phyloP scores from a whole-genome alignment of 2,888 invertebrate species.

The Dolichomitus sp. region DNA sequence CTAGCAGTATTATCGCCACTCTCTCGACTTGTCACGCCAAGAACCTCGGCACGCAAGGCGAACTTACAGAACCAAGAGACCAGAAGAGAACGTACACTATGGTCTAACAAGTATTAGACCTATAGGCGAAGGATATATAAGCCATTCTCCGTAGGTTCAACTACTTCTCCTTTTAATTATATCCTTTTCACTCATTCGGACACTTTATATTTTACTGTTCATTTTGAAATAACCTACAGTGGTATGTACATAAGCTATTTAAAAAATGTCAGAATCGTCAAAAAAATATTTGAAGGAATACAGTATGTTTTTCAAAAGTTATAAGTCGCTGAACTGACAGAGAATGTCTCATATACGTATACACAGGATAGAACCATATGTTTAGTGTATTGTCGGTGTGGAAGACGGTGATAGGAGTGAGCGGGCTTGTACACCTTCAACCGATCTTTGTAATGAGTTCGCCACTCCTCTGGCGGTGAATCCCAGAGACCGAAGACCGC shows the following conservation, averaged over 20 bases:
- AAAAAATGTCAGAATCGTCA: too few relatives aligned
- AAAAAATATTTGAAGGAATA: too few relatives aligned
- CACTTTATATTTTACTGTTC: too few relatives aligned
- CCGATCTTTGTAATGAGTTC: constrained; percentile 64
- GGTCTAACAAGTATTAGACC: constrained; percentile 36
- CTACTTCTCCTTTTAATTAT: too few relatives aligned
- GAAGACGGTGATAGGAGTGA: constrained; percentile 50
- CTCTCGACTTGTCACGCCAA: constrained; percentile 38
- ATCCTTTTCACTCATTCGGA: too few relatives aligned
- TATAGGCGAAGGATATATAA: not conserved
- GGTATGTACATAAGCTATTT: too few relatives aligned
- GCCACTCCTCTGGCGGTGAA: constrained; percentile 60
- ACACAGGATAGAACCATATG: constrained; percentile 34
- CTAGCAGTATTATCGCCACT: constrained; percentile 25
- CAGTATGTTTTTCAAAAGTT: too few relatives aligned
- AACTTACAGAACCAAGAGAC: constrained; percentile 19
- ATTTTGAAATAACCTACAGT: too few relatives aligned
- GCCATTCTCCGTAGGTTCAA: not conserved
- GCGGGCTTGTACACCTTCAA: constrained; percentile 58
- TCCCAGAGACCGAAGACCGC: constrained; percentile 50
- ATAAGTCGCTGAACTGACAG: too few relatives aligned
- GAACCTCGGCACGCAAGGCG: constrained; percentile 21
- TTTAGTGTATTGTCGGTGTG: constrained; percentile 20
- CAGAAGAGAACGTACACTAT: constrained; percentile 24
- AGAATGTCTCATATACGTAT: not conserved